Evolutionary conservation across 2,113 vertebrate species (phyloP).

Genomic region (Anhinga rufa): DNA sequence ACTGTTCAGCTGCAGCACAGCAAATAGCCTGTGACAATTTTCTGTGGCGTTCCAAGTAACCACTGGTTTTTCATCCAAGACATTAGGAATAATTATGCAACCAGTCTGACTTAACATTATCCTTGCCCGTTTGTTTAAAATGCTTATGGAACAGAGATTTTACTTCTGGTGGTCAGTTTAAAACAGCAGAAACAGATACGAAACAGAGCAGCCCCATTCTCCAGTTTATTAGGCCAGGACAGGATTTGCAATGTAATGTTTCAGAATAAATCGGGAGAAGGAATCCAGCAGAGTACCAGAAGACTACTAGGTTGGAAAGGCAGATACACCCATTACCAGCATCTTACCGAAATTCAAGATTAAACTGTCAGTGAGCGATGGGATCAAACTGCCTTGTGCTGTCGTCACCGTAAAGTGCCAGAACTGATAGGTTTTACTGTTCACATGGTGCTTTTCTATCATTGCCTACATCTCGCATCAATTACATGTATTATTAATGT

Average conservation of each 20-base stretch:
- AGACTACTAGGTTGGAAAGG: background rate
- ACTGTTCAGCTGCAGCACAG: background rate
- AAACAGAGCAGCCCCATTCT: background rate
- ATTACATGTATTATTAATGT: background rate
- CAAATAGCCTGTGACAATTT: background rate
- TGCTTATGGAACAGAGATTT: background rate
- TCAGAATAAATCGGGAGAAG: background rate
- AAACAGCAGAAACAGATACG: background rate
- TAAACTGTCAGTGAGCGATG: background rate
- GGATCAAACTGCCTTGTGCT: background rate
- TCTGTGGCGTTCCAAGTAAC: constrained; percentile 27
- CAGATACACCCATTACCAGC: background rate
- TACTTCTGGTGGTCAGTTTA: background rate
- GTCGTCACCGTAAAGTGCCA: background rate
- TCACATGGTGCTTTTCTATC: background rate
- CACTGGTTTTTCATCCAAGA: background rate
- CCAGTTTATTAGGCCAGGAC: background rate
- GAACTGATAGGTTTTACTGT: background rate
- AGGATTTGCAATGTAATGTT: background rate
- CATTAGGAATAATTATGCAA: constrained; percentile 15
- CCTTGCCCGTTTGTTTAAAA: background rate
- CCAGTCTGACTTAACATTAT: background rate
- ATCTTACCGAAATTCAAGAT: background rate
- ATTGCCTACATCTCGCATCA: background rate
- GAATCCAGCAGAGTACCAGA: background rate